These are phyloP conservation scores for Catalaphyllia jardinei DNA, from an alignment of 64 coral and sea anemone genomes.

Conservation along the genomic window DNA sequence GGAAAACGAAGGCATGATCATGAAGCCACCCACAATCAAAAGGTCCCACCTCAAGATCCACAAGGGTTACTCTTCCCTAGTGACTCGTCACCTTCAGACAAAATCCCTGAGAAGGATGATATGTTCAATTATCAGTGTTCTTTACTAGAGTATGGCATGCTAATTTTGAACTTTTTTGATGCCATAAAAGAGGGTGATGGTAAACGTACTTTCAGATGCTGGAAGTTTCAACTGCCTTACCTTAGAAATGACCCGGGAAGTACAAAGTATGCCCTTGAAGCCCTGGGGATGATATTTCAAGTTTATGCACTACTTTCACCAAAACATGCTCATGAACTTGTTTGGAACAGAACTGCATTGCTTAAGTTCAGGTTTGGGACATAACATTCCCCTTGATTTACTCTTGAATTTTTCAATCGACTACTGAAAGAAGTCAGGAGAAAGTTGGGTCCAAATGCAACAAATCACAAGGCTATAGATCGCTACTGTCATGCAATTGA, in stretches of 20 bases:
- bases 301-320: slow-evolving; percentile 64
- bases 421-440: slow-evolving; percentile 61
- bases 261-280: slow-evolving; percentile 66
- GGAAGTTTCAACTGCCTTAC: slow-evolving; percentile 71
- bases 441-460: slow-evolving; percentile 80
- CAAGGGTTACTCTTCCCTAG: slow-evolving; percentile 43
- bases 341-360: slow-evolving; percentile 71
- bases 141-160: slow-evolving; percentile 75
- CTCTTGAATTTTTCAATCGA: slow-evolving; percentile 67
- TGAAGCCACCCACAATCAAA: slow-evolving; percentile 57
- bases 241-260: slow-evolving; percentile 53
- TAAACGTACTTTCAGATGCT: slow-evolving; percentile 59
- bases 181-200: slow-evolving; percentile 80
- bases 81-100: slow-evolving; percentile 19
- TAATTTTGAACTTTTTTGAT: slow-evolving; percentile 81
- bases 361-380: slow-evolving; percentile 49
- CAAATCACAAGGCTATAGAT: slow-evolving; percentile 50
- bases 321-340: slow-evolving; percentile 57
- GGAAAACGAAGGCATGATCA: slow-evolving; percentile 62
- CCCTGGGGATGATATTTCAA: slow-evolving; percentile 64
- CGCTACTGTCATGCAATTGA: slow-evolving; percentile 63
- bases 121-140: slow-evolving; percentile 82
- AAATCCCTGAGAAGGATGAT: slow-evolving; percentile 57
- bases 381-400: slow-evolving; percentile 86
- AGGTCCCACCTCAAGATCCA: slow-evolving; percentile 5